These are phyloP conservation scores for Litoditis marina DNA, from an alignment of 2,888 invertebrate genomes.

Conservation along the genomic window DNA sequence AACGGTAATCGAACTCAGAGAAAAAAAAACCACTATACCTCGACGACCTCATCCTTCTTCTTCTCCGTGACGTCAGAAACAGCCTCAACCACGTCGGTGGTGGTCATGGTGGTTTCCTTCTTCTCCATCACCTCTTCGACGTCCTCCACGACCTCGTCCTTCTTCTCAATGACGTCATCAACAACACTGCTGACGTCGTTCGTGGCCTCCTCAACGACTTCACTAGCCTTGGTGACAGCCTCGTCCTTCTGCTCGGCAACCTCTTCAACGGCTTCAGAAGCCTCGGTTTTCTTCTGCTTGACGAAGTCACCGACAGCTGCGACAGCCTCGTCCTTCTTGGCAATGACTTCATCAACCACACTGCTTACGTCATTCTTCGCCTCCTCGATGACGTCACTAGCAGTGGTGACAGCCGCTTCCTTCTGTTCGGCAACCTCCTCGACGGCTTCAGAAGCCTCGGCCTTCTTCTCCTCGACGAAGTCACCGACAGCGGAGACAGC, in stretches of 20 bases:
- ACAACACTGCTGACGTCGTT: background rate
- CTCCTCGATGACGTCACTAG: constrained; percentile 1
- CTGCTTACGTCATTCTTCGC: background rate
- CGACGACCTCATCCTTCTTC: background rate
- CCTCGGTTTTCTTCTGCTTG: background rate
- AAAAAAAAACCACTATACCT: background rate
- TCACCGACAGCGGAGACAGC: too few species aligned
- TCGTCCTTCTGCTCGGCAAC: too few species aligned
- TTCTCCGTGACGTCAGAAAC: constrained; percentile 1
- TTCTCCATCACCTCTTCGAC: background rate
- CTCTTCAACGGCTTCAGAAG: background rate
- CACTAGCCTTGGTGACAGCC: background rate
- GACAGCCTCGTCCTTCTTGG: background rate
- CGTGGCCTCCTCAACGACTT: background rate
- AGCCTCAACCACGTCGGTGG: background rate
- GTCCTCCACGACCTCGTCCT: background rate
- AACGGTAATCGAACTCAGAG: too few species aligned
- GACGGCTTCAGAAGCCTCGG: constrained; percentile 1
- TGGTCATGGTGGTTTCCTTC: background rate
- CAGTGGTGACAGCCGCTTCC: background rate
- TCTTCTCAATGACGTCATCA: background rate
- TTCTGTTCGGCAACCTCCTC: constrained; percentile 5
- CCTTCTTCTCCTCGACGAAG: too few species aligned
- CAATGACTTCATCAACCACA: background rate
- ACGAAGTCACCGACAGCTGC: background rate